Conservation (phyloP, 2,888 invertebrate species). For the Eristalinus aeneus region DNA sequence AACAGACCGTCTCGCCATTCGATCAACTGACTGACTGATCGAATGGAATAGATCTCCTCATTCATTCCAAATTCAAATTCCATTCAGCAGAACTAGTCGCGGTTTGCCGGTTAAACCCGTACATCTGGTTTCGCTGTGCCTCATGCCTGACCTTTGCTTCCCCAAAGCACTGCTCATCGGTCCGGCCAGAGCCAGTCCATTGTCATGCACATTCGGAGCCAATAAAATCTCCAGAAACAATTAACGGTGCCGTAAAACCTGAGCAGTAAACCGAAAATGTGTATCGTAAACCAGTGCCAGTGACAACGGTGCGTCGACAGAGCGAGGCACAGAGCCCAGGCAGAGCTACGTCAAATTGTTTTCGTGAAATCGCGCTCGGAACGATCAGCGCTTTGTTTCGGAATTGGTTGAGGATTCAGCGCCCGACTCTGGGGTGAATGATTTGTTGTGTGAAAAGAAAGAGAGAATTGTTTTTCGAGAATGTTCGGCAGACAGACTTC, state of each 20-base stretch:
- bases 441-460: neutral
- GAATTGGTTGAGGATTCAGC: neutral
- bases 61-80: neutral
- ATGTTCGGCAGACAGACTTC: neutral
- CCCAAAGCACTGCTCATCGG: conserved; percentile 14
- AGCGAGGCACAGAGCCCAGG: neutral
- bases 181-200: neutral
- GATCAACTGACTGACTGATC: neutral
- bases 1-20: neutral
- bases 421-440: neutral
- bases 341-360: conserved; percentile 14
- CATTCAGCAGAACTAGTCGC: conserved; percentile 7
- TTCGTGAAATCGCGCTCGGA: conserved; percentile 21
- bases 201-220: conserved; percentile 22
- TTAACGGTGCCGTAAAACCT: conserved; percentile 7
- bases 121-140: conserved; percentile 20
- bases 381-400: neutral
- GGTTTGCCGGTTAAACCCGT: conserved; percentile 12
- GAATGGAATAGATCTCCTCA: neutral
- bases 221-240: conserved; percentile 7
- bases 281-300: neutral
- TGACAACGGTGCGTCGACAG: neutral
- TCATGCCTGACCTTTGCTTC: conserved; percentile 38
- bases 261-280: conserved; percentile 23
- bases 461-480: neutral